Percentiles rank a stretch among this genome's conserved stretches.
phyloP scores from a whole-genome alignment of 2,797 vertebrate genomes.

The Cryptoprocta ferox region DNA sequence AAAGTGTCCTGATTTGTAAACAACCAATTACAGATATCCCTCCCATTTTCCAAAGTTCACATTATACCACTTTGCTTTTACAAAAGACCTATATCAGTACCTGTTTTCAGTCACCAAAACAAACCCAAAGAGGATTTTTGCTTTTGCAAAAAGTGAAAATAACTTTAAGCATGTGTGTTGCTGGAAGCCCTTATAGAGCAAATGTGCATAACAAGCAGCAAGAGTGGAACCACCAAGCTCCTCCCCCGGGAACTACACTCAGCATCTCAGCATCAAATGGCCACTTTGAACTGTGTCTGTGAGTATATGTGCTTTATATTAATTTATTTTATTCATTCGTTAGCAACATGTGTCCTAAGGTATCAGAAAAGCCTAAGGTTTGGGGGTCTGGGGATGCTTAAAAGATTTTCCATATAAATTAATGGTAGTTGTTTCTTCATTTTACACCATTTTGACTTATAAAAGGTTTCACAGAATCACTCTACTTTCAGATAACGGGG shows the following conservation, averaged over 20 bases:
- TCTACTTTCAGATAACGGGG: not conserved
- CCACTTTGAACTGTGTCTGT: not conserved
- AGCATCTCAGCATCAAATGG: not conserved
- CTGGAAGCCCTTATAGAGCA: not conserved
- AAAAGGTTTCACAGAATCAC: not conserved
- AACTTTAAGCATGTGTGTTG: not conserved
- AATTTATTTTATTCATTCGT: not conserved
- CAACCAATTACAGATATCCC: not conserved
- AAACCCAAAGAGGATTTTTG: not conserved
- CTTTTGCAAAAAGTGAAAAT: not conserved
- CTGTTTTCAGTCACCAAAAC: not conserved
- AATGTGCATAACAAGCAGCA: not conserved
- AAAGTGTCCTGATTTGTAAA: not conserved
- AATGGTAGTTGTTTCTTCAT: not conserved
- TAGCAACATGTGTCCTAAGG: not conserved
- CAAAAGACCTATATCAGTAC: not conserved
- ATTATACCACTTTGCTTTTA: not conserved
- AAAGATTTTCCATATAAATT: not conserved
- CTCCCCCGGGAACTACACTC: not conserved
- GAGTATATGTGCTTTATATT: not conserved
- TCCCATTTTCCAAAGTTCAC: not conserved
- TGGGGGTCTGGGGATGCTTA: not conserved
- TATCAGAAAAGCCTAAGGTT: not conserved
- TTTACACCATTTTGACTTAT: not conserved
- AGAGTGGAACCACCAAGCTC: not conserved